Evolutionary conservation across 2,888 invertebrate genomes (phyloP), one percentile per base, ranked within the genome.

Genomic region (Auanema freiburgensis): DNA sequence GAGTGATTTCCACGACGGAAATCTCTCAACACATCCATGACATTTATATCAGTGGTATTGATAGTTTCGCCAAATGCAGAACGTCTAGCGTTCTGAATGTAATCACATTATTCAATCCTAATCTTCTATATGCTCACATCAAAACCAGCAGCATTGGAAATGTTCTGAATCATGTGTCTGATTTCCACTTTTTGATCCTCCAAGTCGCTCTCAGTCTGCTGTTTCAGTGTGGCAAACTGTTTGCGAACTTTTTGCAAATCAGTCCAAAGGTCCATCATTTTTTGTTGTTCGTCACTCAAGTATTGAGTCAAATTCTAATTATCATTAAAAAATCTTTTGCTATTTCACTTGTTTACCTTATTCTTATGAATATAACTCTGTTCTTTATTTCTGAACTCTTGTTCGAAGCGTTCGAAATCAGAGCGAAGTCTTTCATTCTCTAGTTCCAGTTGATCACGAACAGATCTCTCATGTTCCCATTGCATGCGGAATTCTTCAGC

Each of bases 231-330:
- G 10, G 74, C 60, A 46, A 82, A 81, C 57, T 82, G 82, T 55
- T 78, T 79, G 41, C 82, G 72, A 23, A 83, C 80, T 16, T 79
- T 57, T 67, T 82, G 80, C 55, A 82, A 70, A 59, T 82, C 82
- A 44, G 78, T 77, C 80, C 80, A 82, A 16, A 82, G 60, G 50
- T 82, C 82, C 40, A 83, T 66, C 80, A 82, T 82, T 58, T 83
- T 82, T 59, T 79, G 75, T 63, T 82, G 82, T 61, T 82, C 82
- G 55, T 82, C 82, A 41, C 77, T 77, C 44, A 82, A 67, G 55
- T 82, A 81, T 53, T 83, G 80, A 16, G 80, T 66, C 50, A 83
- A 64, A 51, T 83, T 83, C 79, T 80, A 56, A 52, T 0, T 40
- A 24, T 16, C 42, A 25, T 18, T 11, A 8, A 21, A 42, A 40